A percentile compares a stretch with the other conserved stretches of the same genome.
These are phyloP conservation scores for Laodelphax striatellus DNA, from an alignment of 1,140 invertebrate species.

Conservation along the genomic window DNA sequence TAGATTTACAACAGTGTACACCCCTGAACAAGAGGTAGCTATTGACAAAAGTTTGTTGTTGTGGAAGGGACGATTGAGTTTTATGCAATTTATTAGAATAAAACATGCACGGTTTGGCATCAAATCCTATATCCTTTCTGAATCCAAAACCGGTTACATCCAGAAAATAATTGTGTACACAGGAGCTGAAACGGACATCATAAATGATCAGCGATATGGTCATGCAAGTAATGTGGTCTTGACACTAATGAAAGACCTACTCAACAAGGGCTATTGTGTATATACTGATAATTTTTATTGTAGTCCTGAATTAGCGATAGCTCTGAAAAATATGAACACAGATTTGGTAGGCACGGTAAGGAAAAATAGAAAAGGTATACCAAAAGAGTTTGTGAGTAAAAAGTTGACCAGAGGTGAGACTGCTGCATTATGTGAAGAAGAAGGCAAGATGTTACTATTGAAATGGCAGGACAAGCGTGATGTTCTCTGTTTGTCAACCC, in stretches of 20 bases:
- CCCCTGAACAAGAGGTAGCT: not conserved
- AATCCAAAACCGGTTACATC: not conserved
- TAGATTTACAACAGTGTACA: not conserved
- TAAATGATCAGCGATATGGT: not conserved
- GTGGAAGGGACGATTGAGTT: not conserved
- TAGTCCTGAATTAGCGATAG: not conserved
- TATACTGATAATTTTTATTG: not conserved
- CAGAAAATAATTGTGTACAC: not conserved
- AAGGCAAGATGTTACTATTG: not conserved
- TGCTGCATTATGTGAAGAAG: not conserved
- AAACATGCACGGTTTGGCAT: not conserved
- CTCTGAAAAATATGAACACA: not conserved
- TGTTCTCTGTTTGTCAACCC: not conserved
- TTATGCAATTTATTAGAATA: not conserved
- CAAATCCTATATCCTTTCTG: not conserved
- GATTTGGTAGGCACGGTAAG: not conserved
- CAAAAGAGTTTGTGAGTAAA: not conserved
- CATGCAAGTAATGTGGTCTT: not conserved
- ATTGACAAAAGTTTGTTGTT: not conserved
- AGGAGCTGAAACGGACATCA: not conserved
- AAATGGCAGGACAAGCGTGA: not conserved
- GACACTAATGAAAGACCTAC: not conserved
- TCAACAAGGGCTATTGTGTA: not conserved
- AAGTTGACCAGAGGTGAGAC: not conserved
- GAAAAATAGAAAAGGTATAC: not conserved